phyloP scores from a whole-genome alignment of 2,113 vertebrate species.

The Peucedramus taeniatus region DNA sequence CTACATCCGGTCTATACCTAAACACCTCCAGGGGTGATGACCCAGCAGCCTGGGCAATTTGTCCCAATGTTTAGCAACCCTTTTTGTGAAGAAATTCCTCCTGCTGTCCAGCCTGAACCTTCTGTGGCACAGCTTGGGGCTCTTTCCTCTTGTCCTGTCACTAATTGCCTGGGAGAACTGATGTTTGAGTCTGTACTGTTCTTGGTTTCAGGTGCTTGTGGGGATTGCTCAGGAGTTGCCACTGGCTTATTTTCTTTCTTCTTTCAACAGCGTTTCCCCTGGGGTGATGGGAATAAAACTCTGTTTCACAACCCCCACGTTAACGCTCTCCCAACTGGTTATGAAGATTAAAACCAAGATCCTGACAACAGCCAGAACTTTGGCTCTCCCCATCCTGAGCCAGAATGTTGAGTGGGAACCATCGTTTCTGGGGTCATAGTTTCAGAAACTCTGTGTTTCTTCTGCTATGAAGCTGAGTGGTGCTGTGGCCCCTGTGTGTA shows the following conservation, averaged over 20 bases:
- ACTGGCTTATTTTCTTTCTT: slow-evolving; percentile 1
- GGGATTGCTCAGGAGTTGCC: not conserved
- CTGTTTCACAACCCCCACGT: slow-evolving; percentile 88
- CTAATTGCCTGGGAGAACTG: not conserved
- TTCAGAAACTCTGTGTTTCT: slow-evolving; percentile 15
- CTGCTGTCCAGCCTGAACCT: not conserved
- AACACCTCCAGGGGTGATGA: not conserved
- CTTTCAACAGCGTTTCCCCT: slow-evolving; percentile 86
- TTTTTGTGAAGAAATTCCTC: not conserved
- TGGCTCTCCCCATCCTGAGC: slow-evolving; percentile 66
- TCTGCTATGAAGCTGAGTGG: not conserved
- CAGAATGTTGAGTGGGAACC: slow-evolving; percentile 53
- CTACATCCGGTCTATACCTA: not conserved
- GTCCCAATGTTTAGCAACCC: not conserved
- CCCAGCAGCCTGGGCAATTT: not conserved
- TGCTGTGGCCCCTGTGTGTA: not conserved
- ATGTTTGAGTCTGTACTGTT: rapidly evolving
- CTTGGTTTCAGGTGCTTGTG: not conserved
- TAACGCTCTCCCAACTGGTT: slow-evolving; percentile 90
- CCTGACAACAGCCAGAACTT: slow-evolving; percentile 32
- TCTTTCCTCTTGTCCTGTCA: not conserved
- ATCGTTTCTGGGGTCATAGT: not conserved
- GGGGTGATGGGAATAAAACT: slow-evolving; percentile 89
- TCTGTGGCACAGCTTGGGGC: not conserved
- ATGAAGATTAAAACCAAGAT: slow-evolving; percentile 80